A percentile compares a stretch with the other conserved stretches of the same genome.
These are phyloP conservation scores for Dissostichus mawsoni DNA, from an alignment of 2,113 vertebrate species.

Conservation along the genomic window DNA sequence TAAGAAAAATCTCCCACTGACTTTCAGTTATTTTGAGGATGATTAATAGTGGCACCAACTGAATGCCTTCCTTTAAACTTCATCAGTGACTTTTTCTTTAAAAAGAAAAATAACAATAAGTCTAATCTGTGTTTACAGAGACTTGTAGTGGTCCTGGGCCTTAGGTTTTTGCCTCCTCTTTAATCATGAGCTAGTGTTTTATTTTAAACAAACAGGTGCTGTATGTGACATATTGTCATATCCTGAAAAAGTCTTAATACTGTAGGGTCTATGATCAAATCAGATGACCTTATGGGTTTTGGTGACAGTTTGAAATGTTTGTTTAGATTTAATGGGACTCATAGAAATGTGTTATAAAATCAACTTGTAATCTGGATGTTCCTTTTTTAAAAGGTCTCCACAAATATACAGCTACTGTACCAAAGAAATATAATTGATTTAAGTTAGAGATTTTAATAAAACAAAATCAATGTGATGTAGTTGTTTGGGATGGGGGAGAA, in stretches of 20 bases:
- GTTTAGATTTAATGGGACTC: slow-evolving; percentile 25
- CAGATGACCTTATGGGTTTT: slow-evolving; percentile 7
- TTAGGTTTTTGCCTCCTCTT: slow-evolving; percentile 9
- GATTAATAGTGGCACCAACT: slow-evolving; percentile 11
- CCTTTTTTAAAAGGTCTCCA: slow-evolving; percentile 64
- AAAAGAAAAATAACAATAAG: slow-evolving; percentile 9
- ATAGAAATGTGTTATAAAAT: slow-evolving; percentile 33
- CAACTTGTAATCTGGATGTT: slow-evolving; percentile 48
- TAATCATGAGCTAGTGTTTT: slow-evolving; percentile 38
- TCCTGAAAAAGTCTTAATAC: slow-evolving; percentile 46
- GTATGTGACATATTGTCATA: slow-evolving; percentile 79
- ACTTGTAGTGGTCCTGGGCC: slow-evolving; percentile 12
- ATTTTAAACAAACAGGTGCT: slow-evolving; percentile 49
- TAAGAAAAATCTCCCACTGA: not conserved
- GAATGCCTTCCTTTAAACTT: slow-evolving; percentile 65
- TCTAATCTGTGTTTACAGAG: slow-evolving; percentile 52
- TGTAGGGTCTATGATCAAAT: slow-evolving; percentile 21
- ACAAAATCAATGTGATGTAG: not conserved
- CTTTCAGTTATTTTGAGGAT: not conserved
- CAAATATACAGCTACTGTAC: slow-evolving; percentile 81
- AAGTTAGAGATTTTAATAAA: slow-evolving; percentile 26
- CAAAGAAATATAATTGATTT: slow-evolving; percentile 67
- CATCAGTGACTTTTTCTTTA: slow-evolving; percentile 44
- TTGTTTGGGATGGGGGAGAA: slow-evolving; percentile 16
- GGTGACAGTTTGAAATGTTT: slow-evolving; percentile 23